Conservation (phyloP, 30 jellyfish, hydroid and myxozoan genomes). For the Aurelia coerulea region DNA sequence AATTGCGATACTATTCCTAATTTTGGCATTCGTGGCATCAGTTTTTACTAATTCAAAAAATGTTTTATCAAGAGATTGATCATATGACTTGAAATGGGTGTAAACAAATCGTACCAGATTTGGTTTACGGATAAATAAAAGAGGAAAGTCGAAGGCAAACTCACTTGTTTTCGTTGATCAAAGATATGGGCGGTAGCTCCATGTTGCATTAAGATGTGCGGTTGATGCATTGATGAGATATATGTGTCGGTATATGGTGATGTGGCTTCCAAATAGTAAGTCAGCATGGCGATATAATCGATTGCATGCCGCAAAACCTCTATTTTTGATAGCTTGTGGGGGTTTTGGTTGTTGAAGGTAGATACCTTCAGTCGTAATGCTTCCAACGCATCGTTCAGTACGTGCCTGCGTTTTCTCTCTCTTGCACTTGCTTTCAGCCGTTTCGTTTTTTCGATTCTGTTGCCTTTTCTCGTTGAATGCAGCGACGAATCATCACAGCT, state of each 20-base stretch:
- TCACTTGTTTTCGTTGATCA: no score
- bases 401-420: constrained; percentile 94
- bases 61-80: no score
- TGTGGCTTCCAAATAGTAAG: constrained; percentile 63
- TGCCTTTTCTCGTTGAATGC: constrained; percentile 1
- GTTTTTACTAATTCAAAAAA: no score
- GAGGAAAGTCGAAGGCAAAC: no score
- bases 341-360: constrained; percentile 48
- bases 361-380: constrained; percentile 84
- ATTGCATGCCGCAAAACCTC: constrained; percentile 93
- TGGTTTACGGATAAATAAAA: no score
- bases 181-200: not conserved
- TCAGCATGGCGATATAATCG: constrained; percentile 85
- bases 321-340: constrained; percentile 88
- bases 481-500: constrained; percentile 29
- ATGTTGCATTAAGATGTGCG: not conserved
- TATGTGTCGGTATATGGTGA: not conserved
- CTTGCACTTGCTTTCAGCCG: constrained; percentile 96
- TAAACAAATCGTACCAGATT: no score
- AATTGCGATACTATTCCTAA: no score
- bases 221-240: constrained; percentile 2
- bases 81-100: no score
- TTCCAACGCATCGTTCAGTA: constrained; percentile 91
- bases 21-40: no score
- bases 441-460: constrained; percentile 60